Evolutionary conservation across 2,113 vertebrate species (phyloP).

Genomic region (Struthio camelus): DNA sequence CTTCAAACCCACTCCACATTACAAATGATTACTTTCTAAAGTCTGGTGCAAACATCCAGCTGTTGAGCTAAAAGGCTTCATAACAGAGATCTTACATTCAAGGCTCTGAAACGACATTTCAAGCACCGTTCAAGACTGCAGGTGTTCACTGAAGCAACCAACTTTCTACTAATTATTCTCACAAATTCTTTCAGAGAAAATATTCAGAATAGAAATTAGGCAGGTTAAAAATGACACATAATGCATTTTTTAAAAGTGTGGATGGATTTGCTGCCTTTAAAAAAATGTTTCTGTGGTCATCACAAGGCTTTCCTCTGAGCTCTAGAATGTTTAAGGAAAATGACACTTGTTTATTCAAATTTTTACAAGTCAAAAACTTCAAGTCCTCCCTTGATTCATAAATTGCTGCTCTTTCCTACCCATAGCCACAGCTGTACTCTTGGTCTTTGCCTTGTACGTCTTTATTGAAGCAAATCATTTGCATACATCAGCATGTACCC

Average conservation of each 20-base stretch:
- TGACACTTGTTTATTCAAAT: background rate
- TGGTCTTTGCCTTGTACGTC: background rate
- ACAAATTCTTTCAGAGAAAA: conserved; percentile 5
- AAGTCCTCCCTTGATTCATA: background rate
- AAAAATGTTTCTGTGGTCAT: background rate
- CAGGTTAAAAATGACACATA: fast-evolving
- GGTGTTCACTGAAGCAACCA: background rate
- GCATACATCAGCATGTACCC: background rate
- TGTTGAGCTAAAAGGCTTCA: background rate
- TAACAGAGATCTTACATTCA: background rate
- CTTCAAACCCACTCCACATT: background rate
- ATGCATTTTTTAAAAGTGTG: background rate
- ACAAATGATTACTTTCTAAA: background rate
- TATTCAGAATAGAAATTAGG: background rate
- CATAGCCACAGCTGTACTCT: background rate
- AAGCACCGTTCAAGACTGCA: background rate
- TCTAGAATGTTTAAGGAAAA: background rate
- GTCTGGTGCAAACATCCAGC: background rate
- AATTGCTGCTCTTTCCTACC: background rate
- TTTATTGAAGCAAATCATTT: background rate
- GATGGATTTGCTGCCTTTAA: background rate
- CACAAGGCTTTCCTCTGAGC: background rate
- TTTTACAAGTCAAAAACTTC: background rate
- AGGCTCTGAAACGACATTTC: background rate
- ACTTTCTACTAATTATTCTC: background rate